These are phyloP conservation scores for Drosophila recens DNA, from an alignment of 2,888 invertebrate species.

Conservation along the genomic window DNA sequence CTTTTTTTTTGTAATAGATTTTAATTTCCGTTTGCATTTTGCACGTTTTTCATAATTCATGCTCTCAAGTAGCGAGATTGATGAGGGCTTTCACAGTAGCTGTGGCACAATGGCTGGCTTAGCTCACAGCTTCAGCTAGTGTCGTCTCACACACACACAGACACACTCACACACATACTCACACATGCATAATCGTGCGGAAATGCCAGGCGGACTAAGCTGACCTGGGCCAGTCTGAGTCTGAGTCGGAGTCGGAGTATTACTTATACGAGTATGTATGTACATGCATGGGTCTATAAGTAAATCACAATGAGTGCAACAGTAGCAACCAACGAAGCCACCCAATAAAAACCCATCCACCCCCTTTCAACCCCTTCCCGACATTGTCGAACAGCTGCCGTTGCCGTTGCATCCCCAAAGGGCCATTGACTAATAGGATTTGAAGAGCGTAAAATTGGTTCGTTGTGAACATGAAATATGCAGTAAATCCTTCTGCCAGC, in stretches of 20 bases:
- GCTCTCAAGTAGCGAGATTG: constrained; percentile 78
- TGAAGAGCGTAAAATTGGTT: constrained; percentile 86
- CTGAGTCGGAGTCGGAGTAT: constrained; percentile 57
- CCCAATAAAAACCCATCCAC: constrained; percentile 14
- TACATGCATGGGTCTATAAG: constrained; percentile 49
- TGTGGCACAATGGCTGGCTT: constrained; percentile 53
- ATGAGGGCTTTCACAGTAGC: constrained; percentile 64
- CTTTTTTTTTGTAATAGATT: constrained; percentile 63
- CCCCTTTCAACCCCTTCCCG: constrained; percentile 62
- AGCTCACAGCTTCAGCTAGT: constrained; percentile 35
- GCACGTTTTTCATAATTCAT: constrained; percentile 80
- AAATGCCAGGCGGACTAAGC: constrained; percentile 77
- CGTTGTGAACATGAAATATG: constrained; percentile 86
- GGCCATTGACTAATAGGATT: constrained; percentile 86
- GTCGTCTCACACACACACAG: constrained; percentile 18
- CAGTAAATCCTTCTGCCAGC: constrained; percentile 85
- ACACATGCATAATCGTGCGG: constrained; percentile 73
- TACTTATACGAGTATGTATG: constrained; percentile 56
- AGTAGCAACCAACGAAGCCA: constrained; percentile 47
- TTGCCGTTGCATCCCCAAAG: constrained; percentile 76
- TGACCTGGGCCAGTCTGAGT: constrained; percentile 73
- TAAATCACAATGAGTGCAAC: constrained; percentile 74
- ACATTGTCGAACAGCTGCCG: constrained; percentile 75
- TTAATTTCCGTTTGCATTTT: constrained; percentile 80
- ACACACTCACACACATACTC: constrained; percentile 5